Evolutionary conservation across 2,888 invertebrate species (phyloP).

Genomic region (Protophormia terraenovae): DNA sequence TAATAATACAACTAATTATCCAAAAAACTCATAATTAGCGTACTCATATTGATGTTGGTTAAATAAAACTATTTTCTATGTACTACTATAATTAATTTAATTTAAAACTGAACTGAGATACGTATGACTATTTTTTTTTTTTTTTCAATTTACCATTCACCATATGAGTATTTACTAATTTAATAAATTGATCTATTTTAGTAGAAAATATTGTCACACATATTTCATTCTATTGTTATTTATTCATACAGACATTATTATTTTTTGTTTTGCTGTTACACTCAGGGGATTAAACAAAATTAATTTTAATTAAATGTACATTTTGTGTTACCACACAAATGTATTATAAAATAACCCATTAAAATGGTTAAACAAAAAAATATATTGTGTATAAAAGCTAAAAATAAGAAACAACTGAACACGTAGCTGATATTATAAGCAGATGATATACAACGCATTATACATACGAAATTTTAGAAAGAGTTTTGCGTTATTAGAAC

Average conservation of each 20-base stretch:
- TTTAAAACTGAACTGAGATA: background rate
- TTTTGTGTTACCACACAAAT: constrained; percentile 63
- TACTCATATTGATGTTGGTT: background rate
- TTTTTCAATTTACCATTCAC: background rate
- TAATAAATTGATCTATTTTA: background rate
- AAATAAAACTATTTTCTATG: background rate
- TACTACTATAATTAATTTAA: background rate
- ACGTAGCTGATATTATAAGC: constrained; percentile 56
- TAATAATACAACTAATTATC: background rate
- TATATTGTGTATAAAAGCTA: background rate
- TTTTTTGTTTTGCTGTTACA: background rate
- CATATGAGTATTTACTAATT: background rate
- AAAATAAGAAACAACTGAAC: constrained; percentile 4
- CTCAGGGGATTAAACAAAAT: constrained; percentile 52
- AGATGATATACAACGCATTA: constrained; percentile 48
- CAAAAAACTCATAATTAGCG: background rate
- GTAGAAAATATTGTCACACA: background rate
- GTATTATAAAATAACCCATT: constrained; percentile 61
- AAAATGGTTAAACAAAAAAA: background rate
- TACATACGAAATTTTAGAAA: constrained; percentile 9
- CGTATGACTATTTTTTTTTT: no score
- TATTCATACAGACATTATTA: constrained; percentile 5
- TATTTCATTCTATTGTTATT: constrained; percentile 12
- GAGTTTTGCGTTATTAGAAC: background rate
- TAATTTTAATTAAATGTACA: constrained; percentile 66